Conservation (phyloP, 2,888 invertebrate genomes). For the Melinopterus prodromus region DNA sequence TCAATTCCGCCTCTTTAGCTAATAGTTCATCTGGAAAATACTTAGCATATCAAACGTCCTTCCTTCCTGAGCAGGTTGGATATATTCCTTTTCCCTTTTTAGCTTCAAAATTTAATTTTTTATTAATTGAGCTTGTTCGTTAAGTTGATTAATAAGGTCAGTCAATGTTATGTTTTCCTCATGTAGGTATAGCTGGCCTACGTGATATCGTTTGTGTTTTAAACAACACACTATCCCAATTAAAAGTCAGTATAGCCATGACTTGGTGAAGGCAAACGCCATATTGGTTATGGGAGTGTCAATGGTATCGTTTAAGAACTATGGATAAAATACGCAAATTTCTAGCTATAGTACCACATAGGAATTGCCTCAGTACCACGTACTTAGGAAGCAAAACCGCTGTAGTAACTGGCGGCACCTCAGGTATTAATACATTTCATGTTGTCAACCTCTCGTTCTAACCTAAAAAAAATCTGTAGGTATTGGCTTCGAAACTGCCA, state of each 20-base stretch:
- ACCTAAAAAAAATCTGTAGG: conserved; percentile 23
- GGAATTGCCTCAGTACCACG: conserved; percentile 19
- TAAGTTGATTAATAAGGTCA: no score
- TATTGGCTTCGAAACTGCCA: conserved; percentile 36
- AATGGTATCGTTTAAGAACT: background rate
- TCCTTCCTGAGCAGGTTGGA: no score
- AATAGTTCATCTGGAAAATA: no score
- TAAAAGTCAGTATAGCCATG: background rate
- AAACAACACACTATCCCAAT: background rate
- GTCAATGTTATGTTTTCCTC: no score
- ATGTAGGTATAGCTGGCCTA: no score
- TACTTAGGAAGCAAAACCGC: conserved; percentile 76
- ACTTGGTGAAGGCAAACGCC: background rate
- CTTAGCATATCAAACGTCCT: no score
- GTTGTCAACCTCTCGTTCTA: background rate
- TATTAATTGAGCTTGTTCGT: no score
- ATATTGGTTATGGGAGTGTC: conserved; percentile 4
- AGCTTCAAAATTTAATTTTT: no score
- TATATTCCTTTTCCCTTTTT: no score
- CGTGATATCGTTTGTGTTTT: background rate
- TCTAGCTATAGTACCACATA: conserved; percentile 10
- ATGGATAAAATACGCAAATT: conserved; percentile 14
- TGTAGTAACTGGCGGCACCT: conserved; percentile 83
- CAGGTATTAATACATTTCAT: conserved; percentile 52
- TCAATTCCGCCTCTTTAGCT: no score